Base-by-base conservation (phyloP, 2,888 invertebrate genomes). In the Euplexia lucipara region DNA sequence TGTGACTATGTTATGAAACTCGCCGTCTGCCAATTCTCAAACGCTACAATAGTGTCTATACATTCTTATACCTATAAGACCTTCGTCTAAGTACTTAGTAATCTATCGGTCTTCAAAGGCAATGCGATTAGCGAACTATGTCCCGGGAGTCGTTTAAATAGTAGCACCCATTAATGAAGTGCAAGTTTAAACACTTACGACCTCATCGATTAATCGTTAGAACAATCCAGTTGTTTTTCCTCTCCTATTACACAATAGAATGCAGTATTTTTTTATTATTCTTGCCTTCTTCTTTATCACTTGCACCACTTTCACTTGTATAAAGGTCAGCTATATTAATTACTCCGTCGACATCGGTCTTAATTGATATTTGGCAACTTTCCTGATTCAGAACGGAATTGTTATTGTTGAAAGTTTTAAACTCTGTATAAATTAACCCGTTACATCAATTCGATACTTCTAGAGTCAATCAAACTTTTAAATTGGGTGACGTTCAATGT, bases 331-430 rank as follows among this genome's bases (percentile, higher is more conserved):
- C 56, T 26, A 30, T 61, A 65, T 64, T 75, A 68, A 79, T 75
- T 59, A 60, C 60, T 61, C 14, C 34, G 61, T 35, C 59, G 34
- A 59, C 58, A 63, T 53, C 47, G 45, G 41, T 58, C 49, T 66
- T 76, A 76, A 81, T 81, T 81, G 77, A 48, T 75, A 71, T 77
- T 81, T 79, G 75, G 78, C 81, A 79, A 70, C 75, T 73, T 65
- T 73, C 65, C 67, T 68, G 51, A 61, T 68, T 52, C 60, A 53
- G 56, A 53, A 56, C 52, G 18, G 56, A 56, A 57, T 59, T 53
- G 56, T 73, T 76, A 60, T 63, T 64, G 63, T 73, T 47, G 39
- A 52, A 66, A 70, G 79, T 79, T 51, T 57, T 39, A 57, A 63
- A 74, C 30, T 60, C 49, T 42, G 62, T 35, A 39, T 79, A 63